Evolutionary conservation across 2,888 invertebrate species (phyloP).

Genomic region (Plagiodera versicolora): DNA sequence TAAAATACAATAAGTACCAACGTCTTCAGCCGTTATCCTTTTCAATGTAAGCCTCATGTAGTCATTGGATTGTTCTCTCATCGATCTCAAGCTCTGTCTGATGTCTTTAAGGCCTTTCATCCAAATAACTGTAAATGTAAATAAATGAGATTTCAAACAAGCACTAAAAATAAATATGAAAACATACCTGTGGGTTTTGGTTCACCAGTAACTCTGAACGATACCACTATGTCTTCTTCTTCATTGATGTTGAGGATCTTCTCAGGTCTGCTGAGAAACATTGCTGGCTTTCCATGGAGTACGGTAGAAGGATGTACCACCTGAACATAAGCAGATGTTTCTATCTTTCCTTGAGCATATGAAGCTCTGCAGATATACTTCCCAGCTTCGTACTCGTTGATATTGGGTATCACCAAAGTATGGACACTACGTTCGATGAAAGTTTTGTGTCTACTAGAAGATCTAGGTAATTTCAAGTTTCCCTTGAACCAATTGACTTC

Average conservation of each 20-base stretch:
- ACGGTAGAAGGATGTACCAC: conserved; percentile 64
- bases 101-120: conserved; percentile 90
- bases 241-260: conserved; percentile 72
- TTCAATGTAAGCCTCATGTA: conserved; percentile 80
- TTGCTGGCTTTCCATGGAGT: conserved; percentile 73
- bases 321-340: conserved; percentile 73
- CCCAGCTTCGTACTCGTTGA: conserved; percentile 72
- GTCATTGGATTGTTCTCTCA: conserved; percentile 83
- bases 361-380: conserved; percentile 76
- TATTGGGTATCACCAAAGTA: conserved; percentile 72
- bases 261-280: conserved; percentile 78
- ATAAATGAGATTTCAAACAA: background rate
- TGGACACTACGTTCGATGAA: conserved; percentile 72
- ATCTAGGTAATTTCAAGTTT: conserved; percentile 59
- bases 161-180: background rate
- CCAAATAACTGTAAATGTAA: conserved; percentile 73
- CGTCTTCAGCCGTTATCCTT: conserved; percentile 72
- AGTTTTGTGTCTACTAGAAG: conserved; percentile 66
- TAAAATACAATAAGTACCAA: conserved; percentile 87
- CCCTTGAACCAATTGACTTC: conserved; percentile 78
- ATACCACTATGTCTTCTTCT: conserved; percentile 81
- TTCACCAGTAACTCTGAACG: conserved; percentile 79
- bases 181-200: conserved; percentile 80
- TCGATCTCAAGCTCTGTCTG: conserved; percentile 76
- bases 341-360: conserved; percentile 65